Conservation (phyloP, 2,888 invertebrate species). For the Megaustenia siamemsis region DNA sequence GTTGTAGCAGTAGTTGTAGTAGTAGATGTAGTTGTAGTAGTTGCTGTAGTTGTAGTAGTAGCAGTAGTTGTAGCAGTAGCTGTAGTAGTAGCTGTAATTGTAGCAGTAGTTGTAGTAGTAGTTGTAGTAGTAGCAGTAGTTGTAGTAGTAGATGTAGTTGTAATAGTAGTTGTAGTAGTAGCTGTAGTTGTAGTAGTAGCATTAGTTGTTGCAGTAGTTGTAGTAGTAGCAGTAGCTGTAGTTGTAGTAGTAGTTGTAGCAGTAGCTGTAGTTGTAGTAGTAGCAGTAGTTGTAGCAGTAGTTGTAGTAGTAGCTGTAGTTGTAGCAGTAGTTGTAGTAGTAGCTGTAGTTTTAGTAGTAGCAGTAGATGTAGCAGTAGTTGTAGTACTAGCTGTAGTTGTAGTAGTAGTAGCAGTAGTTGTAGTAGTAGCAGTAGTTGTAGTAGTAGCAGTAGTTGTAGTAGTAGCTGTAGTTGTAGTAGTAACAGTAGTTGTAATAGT, state of each 20-base stretch:
- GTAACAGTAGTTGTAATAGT: slow-evolving; percentile 36
- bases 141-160: slow-evolving; percentile 30
- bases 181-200: slow-evolving; percentile 33
- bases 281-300: no score
- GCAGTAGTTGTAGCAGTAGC: no score
- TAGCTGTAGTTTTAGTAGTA: no score
- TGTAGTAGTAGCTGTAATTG: no score
- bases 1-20: slow-evolving; percentile 28
- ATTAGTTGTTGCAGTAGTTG: no score
- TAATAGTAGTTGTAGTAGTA: no score
- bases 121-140: slow-evolving; percentile 34
- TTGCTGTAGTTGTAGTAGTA: no score
- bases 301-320: no score
- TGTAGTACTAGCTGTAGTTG: slow-evolving; percentile 5
- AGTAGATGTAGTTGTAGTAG: neutral
- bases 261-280: no score
- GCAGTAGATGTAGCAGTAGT: no score
- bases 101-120: slow-evolving; percentile 10
- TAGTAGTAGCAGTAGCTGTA: slow-evolving; percentile 22
- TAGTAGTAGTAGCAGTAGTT: slow-evolving; percentile 6
- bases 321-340: slow-evolving; percentile 17
- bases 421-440: neutral
- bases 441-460: neutral
- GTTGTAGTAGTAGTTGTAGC: no score
- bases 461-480: slow-evolving; percentile 4